Evolutionary conservation across 2,797 vertebrate genomes (phyloP).

Genomic region (Bovichtus variegatus): DNA sequence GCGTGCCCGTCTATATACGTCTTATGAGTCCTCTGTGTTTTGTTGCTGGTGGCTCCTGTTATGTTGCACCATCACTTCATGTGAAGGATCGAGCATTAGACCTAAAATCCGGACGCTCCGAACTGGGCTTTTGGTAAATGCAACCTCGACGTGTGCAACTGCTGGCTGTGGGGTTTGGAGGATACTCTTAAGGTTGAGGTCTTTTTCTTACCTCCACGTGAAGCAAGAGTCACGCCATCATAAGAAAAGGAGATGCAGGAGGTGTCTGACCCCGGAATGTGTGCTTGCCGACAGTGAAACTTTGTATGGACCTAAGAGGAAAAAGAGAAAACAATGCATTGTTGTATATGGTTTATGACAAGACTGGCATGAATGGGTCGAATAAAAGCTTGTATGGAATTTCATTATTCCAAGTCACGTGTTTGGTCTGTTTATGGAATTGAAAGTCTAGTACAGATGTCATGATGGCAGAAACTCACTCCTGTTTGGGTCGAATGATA

Average conservation of each 20-base stretch:
- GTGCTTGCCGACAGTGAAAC: conserved; percentile 96
- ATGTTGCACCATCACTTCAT: conserved; percentile 20
- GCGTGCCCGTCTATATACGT: conserved; percentile 14
- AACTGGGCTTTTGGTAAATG: background rate
- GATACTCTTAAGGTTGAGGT: background rate
- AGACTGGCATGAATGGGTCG: background rate
- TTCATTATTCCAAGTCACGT: background rate
- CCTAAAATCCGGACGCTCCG: conserved; percentile 9
- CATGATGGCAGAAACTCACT: background rate
- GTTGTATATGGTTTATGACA: background rate
- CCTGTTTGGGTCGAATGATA: conserved; percentile 10
- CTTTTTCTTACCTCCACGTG: conserved; percentile 91
- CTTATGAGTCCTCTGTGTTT: background rate
- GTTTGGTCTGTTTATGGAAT: conserved; percentile 4
- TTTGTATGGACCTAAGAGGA: conserved; percentile 93
- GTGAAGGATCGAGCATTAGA: background rate
- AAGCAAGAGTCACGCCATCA: conserved; percentile 91
- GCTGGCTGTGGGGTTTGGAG: background rate
- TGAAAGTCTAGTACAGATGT: conserved; percentile 2
- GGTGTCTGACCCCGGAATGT: conserved; percentile 90
- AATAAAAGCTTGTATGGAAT: background rate
- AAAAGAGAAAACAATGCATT: conserved; percentile 6
- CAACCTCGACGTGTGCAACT: background rate
- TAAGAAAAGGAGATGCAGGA: conserved; percentile 95
- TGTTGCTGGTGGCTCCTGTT: conserved; percentile 8